phyloP scores from a whole-genome alignment of 1,140 invertebrate genomes.

The Lepidurus arcticus region DNA sequence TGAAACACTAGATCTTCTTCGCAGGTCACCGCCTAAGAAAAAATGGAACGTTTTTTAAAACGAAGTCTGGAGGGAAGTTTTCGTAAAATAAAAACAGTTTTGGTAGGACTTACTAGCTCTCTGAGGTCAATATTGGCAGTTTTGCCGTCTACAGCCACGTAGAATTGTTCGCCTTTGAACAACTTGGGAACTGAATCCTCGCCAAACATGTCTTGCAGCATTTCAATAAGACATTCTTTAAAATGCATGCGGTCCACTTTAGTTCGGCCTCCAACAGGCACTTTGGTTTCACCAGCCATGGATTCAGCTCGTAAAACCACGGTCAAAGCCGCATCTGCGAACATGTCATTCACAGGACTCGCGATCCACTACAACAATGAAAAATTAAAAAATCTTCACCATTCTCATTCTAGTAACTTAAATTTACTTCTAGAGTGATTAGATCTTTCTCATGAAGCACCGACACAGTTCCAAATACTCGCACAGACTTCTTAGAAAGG shows the following conservation, averaged over 20 bases:
- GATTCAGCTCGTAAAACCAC: constrained; percentile 71
- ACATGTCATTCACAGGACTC: constrained; percentile 95
- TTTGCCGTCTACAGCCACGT: constrained; percentile 77
- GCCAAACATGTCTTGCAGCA: constrained; percentile 91
- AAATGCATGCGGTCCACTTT: constrained; percentile 81
- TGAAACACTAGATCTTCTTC: constrained; percentile 72
- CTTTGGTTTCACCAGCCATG: constrained; percentile 54
- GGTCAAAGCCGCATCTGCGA: constrained; percentile 87
- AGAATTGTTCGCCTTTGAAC: constrained; percentile 82
- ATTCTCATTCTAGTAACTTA: not conserved
- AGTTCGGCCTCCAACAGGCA: constrained; percentile 51
- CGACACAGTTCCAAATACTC: constrained; percentile 64
- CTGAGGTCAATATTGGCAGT: constrained; percentile 78
- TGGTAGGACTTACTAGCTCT: constrained; percentile 56
- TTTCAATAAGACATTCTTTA: constrained; percentile 81
- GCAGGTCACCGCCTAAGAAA: constrained; percentile 67
- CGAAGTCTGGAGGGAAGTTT: constrained; percentile 12
- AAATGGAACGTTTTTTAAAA: constrained; percentile 26
- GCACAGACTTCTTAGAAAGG: constrained; percentile 61
- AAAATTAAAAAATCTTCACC: constrained; percentile 19
- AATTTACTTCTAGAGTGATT: constrained; percentile 68
- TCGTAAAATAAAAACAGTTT: constrained; percentile 1
- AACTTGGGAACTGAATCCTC: constrained; percentile 90
- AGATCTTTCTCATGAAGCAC: constrained; percentile 76
- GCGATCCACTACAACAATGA: constrained; percentile 72